A percentile compares a stretch with the other conserved stretches of the same genome.
Evolutionary conservation across 2,797 vertebrate genomes (phyloP).

Genomic region (Epinephelus awoara): DNA sequence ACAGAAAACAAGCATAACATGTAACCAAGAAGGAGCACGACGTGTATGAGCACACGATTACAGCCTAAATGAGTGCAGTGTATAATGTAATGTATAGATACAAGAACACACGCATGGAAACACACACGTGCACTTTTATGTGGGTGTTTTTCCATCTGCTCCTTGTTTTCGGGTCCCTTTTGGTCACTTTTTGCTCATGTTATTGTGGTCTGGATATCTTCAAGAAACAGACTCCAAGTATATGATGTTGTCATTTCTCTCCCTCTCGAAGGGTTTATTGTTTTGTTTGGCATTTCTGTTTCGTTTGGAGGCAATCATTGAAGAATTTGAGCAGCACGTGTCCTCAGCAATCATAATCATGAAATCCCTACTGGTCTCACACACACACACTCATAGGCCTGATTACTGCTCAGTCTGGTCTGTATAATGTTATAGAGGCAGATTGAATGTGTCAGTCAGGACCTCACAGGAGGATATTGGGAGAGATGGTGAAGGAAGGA

Average conservation of each 20-base stretch:
- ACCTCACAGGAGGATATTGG: constrained; percentile 73
- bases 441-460: constrained; percentile 77
- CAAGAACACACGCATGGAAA: constrained; percentile 49
- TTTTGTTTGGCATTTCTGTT: constrained; percentile 78
- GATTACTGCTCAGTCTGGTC: constrained; percentile 74
- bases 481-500: constrained; percentile 57
- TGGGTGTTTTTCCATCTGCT: constrained; percentile 78
- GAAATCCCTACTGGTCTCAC: constrained; percentile 67
- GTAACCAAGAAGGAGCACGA: background rate
- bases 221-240: constrained; percentile 66
- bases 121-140: constrained; percentile 49
- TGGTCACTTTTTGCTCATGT: constrained; percentile 72
- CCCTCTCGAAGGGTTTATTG: constrained; percentile 61
- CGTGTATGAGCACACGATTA: background rate
- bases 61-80: constrained; percentile 11
- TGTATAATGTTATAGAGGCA: constrained; percentile 70
- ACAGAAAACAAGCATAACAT: background rate
- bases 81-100: constrained; percentile 31
- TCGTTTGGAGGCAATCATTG: constrained; percentile 73
- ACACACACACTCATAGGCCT: constrained; percentile 38
- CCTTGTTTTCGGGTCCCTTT: constrained; percentile 76
- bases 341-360: constrained; percentile 79
- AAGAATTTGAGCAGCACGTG: constrained; percentile 78
- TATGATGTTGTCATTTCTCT: constrained; percentile 64
- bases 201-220: constrained; percentile 81